phyloP scores from a whole-genome alignment of 1,140 invertebrate genomes.

The Lucilia cuprina region DNA sequence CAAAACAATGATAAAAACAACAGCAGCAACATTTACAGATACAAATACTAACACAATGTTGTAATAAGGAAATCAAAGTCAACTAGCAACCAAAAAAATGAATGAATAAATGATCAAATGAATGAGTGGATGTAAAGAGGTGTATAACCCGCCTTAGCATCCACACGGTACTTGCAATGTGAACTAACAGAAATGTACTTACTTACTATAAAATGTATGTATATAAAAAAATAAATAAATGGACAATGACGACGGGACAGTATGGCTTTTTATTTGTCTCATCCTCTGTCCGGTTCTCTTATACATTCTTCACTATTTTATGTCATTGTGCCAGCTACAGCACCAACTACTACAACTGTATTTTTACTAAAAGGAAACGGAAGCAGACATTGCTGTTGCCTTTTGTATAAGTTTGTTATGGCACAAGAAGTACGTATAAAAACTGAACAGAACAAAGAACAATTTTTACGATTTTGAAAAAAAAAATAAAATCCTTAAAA shows the following conservation, averaged over 20 bases:
- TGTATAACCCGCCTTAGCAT: background rate
- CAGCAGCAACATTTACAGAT: background rate
- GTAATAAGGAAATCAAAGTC: slow-evolving; percentile 9
- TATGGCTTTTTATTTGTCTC: background rate
- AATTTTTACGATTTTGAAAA: background rate
- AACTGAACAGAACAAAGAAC: background rate
- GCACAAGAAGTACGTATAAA: background rate
- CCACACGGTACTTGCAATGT: background rate
- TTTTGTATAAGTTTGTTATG: slow-evolving; percentile 3
- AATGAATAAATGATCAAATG: no score
- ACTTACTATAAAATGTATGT: no score
- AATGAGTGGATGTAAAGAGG: background rate
- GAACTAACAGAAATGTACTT: background rate
- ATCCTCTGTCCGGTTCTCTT: background rate
- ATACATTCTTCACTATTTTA: background rate
- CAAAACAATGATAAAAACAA: background rate
- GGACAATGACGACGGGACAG: background rate
- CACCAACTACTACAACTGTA: background rate
- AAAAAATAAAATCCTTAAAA: background rate
- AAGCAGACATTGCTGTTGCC: slow-evolving; percentile 13
- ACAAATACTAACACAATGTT: background rate
- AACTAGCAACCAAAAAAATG: background rate
- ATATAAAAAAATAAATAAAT: background rate
- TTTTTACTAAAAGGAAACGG: slow-evolving; percentile 1
- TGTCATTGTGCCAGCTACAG: background rate